Percentiles rank a stretch among this genome's conserved stretches.
Conservation (phyloP, 2,888 invertebrate genomes). For the Drosophila merina region DNA sequence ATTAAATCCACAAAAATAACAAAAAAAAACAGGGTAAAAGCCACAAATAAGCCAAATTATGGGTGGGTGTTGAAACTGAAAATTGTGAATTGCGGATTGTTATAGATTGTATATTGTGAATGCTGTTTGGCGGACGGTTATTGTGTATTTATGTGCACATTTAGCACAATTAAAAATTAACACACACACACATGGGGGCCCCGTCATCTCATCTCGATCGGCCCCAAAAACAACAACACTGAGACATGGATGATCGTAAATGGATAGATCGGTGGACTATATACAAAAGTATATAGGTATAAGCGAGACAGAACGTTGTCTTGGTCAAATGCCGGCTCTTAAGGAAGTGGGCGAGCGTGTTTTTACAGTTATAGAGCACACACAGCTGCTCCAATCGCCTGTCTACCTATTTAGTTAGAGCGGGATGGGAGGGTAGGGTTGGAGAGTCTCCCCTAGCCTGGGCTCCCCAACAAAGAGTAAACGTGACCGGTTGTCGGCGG, state of each 20-base stretch:
- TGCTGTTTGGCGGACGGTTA: conserved; percentile 40
- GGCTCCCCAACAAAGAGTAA: conserved; percentile 24
- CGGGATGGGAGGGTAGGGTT: not conserved
- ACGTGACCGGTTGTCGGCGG: conserved; percentile 76
- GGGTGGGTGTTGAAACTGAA: conserved; percentile 76
- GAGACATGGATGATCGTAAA: conserved; percentile 1
- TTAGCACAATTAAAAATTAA: conserved; percentile 77
- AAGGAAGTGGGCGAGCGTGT: conserved; percentile 80
- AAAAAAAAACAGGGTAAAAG: conserved; percentile 34
- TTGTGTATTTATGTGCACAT: conserved; percentile 71
- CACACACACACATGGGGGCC: conserved; percentile 29
- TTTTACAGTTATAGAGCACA: conserved; percentile 76
- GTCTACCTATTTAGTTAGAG: conserved; percentile 21
- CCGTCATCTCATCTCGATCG: conserved; percentile 6
- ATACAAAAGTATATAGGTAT: not conserved
- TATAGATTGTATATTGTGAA: conserved; percentile 31
- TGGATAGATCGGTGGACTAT: conserved; percentile 38
- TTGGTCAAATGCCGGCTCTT: conserved; percentile 50
- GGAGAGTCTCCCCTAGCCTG: conserved; percentile 23
- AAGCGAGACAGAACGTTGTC: conserved; percentile 60
- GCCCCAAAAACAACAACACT: conserved; percentile 15
- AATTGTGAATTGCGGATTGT: conserved; percentile 60
- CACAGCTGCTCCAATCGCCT: conserved; percentile 66
- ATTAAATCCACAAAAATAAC: conserved; percentile 45
- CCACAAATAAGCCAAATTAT: conserved; percentile 75